Conservation (phyloP, 2,888 invertebrate genomes). For the Latrodectus elegans region DNA sequence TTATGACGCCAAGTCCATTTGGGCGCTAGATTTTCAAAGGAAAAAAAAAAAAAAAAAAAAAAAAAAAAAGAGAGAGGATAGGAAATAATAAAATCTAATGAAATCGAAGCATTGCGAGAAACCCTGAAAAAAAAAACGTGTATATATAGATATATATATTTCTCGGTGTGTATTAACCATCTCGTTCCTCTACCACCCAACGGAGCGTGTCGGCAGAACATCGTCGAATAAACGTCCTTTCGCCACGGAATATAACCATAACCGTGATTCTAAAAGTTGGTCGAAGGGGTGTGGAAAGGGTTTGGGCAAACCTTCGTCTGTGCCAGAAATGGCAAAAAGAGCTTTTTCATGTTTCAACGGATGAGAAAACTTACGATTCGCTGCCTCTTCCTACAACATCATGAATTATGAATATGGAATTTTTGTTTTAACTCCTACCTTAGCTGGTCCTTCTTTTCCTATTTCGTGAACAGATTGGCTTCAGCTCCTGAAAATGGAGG, state of each 20-base stretch:
- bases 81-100: too few species aligned
- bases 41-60: too few species aligned
- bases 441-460: background rate
- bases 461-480: background rate
- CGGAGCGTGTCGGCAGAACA: background rate
- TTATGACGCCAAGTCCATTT: too few species aligned
- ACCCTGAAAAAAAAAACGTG: too few species aligned
- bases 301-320: background rate
- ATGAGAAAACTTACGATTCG: background rate
- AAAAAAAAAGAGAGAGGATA: too few species aligned
- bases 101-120: too few species aligned
- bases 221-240: background rate
- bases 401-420: background rate
- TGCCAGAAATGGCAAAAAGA: background rate
- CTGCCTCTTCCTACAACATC: background rate
- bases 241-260: constrained; percentile 5
- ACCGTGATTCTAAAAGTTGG: background rate
- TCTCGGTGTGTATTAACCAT: too few species aligned
- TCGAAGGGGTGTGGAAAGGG: background rate
- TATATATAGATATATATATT: too few species aligned
- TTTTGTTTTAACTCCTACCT: background rate
- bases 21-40: too few species aligned
- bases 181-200: background rate
- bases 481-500: background rate
- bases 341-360: background rate